Percentiles rank a stretch among this genome's conserved stretches.
Evolutionary conservation across 1,140 invertebrate genomes (phyloP).

Genomic region (Orius insidiosus): DNA sequence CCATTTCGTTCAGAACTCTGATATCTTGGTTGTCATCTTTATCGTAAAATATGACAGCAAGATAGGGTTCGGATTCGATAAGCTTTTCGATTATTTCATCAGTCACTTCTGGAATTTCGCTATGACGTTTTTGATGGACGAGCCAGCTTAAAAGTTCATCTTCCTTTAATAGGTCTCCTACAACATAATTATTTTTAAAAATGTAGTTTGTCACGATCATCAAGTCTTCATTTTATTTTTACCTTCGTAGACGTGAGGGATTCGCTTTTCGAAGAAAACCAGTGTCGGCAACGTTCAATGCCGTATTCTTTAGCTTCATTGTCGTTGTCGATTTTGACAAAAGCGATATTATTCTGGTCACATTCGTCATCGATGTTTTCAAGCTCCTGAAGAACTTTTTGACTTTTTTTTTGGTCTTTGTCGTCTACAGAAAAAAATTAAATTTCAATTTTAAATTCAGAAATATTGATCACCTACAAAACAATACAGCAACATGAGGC

Average conservation of each 20-base stretch:
- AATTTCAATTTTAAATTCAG: not conserved
- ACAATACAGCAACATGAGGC: constrained; percentile 70
- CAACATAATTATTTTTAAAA: constrained; percentile 12
- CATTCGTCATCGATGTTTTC: constrained; percentile 91
- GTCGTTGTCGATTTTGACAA: constrained; percentile 81
- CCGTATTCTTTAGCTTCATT: constrained; percentile 80
- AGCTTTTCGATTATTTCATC: constrained; percentile 87
- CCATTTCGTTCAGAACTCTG: constrained; percentile 68
- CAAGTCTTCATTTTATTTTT: no score
- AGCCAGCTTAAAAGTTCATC: constrained; percentile 78
- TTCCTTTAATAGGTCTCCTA: constrained; percentile 75
- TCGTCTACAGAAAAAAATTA: constrained; percentile 48
- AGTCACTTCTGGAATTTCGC: constrained; percentile 81
- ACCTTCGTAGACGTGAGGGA: constrained; percentile 77
- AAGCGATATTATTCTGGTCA: constrained; percentile 78
- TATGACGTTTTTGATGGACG: constrained; percentile 71
- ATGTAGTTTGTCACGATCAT: no score
- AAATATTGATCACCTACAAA: constrained; percentile 49
- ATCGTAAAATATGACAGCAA: constrained; percentile 78
- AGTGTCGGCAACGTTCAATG: constrained; percentile 64
- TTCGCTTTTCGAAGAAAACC: constrained; percentile 73
- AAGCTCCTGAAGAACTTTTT: constrained; percentile 67
- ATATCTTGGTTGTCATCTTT: constrained; percentile 81
- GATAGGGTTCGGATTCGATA: constrained; percentile 57
- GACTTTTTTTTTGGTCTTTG: constrained; percentile 78